Evolutionary conservation across 2,888 invertebrate genomes (phyloP), one percentile per base, ranked within the genome.

Genomic region (Lithophane ornitopus): DNA sequence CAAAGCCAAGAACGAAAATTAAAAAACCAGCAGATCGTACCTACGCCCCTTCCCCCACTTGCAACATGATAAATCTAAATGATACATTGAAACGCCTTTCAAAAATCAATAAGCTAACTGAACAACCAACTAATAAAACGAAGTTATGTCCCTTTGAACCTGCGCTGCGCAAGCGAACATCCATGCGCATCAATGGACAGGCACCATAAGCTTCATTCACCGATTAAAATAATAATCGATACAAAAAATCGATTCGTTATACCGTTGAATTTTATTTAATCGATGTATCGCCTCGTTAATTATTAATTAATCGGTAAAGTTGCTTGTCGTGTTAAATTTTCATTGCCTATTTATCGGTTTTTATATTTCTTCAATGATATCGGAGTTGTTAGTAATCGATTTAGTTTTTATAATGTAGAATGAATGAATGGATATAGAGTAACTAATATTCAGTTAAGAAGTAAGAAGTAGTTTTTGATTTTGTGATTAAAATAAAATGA

Each of bases 251-350:
- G 66, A 88, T 87, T 78, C 79, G 78, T 63, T 84, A 80, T 44
- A 74, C 85, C 74, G 68, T 59, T 74, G 81, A 78, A 79, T 85
- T 85, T 79, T 79, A 85, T 87, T 78, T 54, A 87, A 87, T 87
- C 86, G 86, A 87, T 87, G 80, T 76, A 80, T 81, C 87, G 87
- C 81, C 83, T 87, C 71, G 85, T 88, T 87, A 88, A 79, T 88
- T 65, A 84, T 80, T 79, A 84, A 86, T 87, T 84, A 87, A 86
- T 84, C 79, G 78, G 76, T 82, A 78, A 85, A 74, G 74, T 66
- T 76, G 77, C 70, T 65, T 65, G 82, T 81, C 69, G 70, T 71
- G 82, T 87, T 87, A 70, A 78, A 87, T 86, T 87, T 84, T 76
- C 74, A 86, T 79, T 79, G 75, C 63, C 62, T 82, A 80, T 82